Evolutionary conservation across 1,140 invertebrate genomes (phyloP).

Genomic region (Heliconius congener): DNA sequence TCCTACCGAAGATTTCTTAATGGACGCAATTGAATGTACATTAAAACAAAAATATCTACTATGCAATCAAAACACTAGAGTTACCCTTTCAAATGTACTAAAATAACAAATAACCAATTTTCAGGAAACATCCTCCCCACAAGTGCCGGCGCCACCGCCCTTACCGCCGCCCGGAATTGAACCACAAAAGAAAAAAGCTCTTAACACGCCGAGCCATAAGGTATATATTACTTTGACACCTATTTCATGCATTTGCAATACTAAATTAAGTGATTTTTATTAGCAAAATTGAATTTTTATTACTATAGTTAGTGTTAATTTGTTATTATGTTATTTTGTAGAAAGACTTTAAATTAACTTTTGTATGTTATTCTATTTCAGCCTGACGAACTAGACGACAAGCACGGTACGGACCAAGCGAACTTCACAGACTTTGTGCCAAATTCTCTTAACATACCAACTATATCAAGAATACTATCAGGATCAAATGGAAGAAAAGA

Average conservation of each 20-base stretch:
- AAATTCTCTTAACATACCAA: slow-evolving; percentile 84
- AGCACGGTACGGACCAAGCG: slow-evolving; percentile 76
- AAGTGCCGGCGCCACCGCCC: slow-evolving; percentile 77
- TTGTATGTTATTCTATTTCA: slow-evolving; percentile 53
- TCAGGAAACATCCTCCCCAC: slow-evolving; percentile 76
- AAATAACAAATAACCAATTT: slow-evolving; percentile 52
- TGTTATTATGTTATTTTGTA: background rate
- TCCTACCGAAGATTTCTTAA: background rate
- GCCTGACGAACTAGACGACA: slow-evolving; percentile 79
- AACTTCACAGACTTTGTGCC: slow-evolving; percentile 85
- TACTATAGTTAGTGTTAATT: no score
- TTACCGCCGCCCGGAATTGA: slow-evolving; percentile 68
- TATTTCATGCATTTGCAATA: background rate
- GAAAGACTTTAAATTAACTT: background rate
- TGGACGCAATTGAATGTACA: background rate
- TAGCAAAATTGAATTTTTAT: no score
- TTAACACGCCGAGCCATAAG: slow-evolving; percentile 87
- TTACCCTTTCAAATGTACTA: slow-evolving; percentile 33
- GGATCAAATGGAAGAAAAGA: slow-evolving; percentile 91
- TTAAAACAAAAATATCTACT: background rate
- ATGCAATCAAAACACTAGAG: background rate
- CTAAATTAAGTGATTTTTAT: background rate
- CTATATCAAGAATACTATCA: slow-evolving; percentile 89
- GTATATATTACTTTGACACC: slow-evolving; percentile 46
- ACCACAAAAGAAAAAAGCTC: slow-evolving; percentile 84